phyloP scores from a whole-genome alignment of 1,140 invertebrate genomes.

The Danaus plexippus region DNA sequence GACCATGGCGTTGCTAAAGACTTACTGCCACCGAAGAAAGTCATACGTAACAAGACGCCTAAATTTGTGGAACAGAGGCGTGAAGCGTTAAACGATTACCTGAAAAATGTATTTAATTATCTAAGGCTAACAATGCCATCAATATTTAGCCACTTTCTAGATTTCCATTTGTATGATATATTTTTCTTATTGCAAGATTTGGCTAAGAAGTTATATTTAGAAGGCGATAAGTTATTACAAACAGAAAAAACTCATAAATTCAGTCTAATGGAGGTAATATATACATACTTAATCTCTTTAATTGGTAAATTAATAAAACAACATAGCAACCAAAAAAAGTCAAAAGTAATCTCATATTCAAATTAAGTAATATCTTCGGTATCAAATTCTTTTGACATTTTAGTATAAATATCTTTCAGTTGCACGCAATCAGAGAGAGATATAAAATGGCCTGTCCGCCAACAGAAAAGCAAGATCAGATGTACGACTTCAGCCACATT shows the following conservation, averaged over 20 bases:
- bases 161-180: conserved; percentile 87
- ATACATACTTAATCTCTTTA: neutral
- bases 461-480: conserved; percentile 76
- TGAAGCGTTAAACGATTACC: conserved; percentile 83
- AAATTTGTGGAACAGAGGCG: conserved; percentile 89
- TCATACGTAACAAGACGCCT: conserved; percentile 77
- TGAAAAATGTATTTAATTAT: conserved; percentile 83
- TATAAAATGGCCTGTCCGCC: conserved; percentile 88
- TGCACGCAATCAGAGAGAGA: conserved; percentile 90
- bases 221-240: conserved; percentile 78
- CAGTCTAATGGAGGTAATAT: conserved; percentile 80
- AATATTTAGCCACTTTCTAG: conserved; percentile 82
- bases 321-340: too few relatives aligned
- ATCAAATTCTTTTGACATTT: neutral
- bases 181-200: conserved; percentile 85
- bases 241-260: conserved; percentile 76
- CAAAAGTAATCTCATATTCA: neutral
- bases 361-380: neutral
- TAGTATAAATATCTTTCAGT: conserved; percentile 73
- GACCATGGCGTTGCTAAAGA: conserved; percentile 87
- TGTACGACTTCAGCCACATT: conserved; percentile 90
- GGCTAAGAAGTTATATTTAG: conserved; percentile 79
- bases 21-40: conserved; percentile 91
- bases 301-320: too few relatives aligned
- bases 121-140: conserved; percentile 82